These are phyloP conservation scores for Pseudomyrmex gracilis DNA, from an alignment of 1,140 invertebrate species.

Conservation along the genomic window DNA sequence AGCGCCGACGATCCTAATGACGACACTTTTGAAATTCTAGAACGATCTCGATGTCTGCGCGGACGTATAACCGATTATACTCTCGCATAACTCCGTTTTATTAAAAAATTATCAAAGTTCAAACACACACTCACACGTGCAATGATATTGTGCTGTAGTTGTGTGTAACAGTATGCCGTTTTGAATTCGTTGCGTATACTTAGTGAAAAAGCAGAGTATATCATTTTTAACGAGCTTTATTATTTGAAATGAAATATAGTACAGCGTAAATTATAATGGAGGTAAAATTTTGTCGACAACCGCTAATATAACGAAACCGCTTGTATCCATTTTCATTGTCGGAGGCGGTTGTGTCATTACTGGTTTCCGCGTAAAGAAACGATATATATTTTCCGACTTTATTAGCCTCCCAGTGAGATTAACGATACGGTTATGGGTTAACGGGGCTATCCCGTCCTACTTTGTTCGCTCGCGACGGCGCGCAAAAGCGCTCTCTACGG, in stretches of 20 bases:
- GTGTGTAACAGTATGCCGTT: neutral
- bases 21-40: constrained; percentile 12
- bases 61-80: neutral
- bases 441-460: constrained; percentile 46
- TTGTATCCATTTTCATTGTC: neutral
- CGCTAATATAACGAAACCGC: neutral
- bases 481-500: neutral
- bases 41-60: neutral
- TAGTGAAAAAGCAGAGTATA: too few species aligned
- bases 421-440: constrained; percentile 41
- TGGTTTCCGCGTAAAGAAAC: neutral
- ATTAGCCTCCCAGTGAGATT: constrained; percentile 2
- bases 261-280: neutral
- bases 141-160: neutral
- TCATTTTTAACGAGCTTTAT: too few species aligned
- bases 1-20: neutral
- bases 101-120: neutral
- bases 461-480: constrained; percentile 15
- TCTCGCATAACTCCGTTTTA: neutral
- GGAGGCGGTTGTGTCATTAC: constrained; percentile 5
- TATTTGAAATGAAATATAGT: constrained; percentile 13
- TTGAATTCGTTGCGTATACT: too few species aligned
- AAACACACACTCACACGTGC: neutral
- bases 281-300: neutral
- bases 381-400: constrained; percentile 6